Evolutionary conservation across 1,140 invertebrate genomes (phyloP), one percentile per base, ranked within the genome.

Genomic region (Drosophila hydei): DNA sequence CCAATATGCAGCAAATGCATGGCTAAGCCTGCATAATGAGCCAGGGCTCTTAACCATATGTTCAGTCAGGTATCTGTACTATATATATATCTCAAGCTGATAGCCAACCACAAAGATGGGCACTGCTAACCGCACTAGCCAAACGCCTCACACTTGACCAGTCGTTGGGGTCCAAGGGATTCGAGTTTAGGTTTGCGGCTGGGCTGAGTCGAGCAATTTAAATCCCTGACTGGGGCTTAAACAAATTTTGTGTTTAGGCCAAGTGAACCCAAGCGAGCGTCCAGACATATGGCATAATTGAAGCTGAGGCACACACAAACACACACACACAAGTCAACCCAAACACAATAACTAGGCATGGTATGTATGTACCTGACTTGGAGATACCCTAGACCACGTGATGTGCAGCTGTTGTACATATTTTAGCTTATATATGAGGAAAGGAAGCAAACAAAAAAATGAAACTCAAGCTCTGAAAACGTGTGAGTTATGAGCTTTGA

Each of bases 211-310:
- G 56, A 61, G 74, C 79, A 85, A 87, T 87, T 87, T 87, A 75
- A 87, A 81, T 87, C 77, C 80, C 81, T 56, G 58, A 69, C 70
- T 77, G 71, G 55, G 75, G 81, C 81, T 87, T 88, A 88, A 87
- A 87, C 81, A 88, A 87, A 87, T 88, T 87, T 87, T 88, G 43
- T 75, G 43, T 75, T 71, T 55, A 60, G 83, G 72, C 50, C 67
- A 71, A 61, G 52, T 55, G 69, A 72, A 38, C 55, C 72, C 56
- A 47, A 68, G 67, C 52, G 64, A 72, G 67, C 45, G 50, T 21
- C 36, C 60, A 74, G 71, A 88, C 83, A 88, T 87, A 87, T 81
- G 79, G 67, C 67, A 81, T 87, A 83, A 89, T 83, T 89, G 84
- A 73, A 79, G 83, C 60, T 70, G 64, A 74, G 70, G 59, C 61